Evolutionary conservation across 2,797 vertebrate genomes (phyloP).

Genomic region (Molothrus ater): DNA sequence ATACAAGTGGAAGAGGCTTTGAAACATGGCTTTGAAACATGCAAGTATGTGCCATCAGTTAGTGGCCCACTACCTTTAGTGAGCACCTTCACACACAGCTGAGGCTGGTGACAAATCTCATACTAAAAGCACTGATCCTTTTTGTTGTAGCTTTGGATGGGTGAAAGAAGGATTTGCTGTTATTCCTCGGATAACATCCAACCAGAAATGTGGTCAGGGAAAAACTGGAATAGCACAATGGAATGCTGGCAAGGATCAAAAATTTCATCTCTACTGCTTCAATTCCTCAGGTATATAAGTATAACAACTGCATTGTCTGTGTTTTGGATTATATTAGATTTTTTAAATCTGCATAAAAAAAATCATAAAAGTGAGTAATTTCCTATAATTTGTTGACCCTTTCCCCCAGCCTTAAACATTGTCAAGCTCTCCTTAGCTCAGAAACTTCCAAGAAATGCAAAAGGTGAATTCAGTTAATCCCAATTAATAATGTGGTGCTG

Average conservation of each 20-base stretch:
- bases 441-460: background rate
- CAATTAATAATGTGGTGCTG: background rate
- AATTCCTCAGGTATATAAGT: slow-evolving; percentile 77
- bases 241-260: background rate
- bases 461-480: background rate
- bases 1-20: slow-evolving; percentile 69
- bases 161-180: slow-evolving; percentile 68
- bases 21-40: slow-evolving; percentile 75
- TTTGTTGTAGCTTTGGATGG: slow-evolving; percentile 79
- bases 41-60: slow-evolving; percentile 68
- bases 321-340: background rate
- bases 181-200: slow-evolving; percentile 75
- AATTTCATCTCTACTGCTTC: slow-evolving; percentile 71
- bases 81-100: background rate
- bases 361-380: background rate
- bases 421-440: background rate
- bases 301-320: background rate
- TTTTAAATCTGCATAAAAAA: background rate
- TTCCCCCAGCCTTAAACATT: background rate
- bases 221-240: slow-evolving; percentile 67
- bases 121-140: background rate
- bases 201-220: slow-evolving; percentile 75
- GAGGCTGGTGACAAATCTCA: background rate
- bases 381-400: background rate
- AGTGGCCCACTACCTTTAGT: background rate